phyloP scores from a whole-genome alignment of 2,113 vertebrate genomes.

The Dissostichus mawsoni region DNA sequence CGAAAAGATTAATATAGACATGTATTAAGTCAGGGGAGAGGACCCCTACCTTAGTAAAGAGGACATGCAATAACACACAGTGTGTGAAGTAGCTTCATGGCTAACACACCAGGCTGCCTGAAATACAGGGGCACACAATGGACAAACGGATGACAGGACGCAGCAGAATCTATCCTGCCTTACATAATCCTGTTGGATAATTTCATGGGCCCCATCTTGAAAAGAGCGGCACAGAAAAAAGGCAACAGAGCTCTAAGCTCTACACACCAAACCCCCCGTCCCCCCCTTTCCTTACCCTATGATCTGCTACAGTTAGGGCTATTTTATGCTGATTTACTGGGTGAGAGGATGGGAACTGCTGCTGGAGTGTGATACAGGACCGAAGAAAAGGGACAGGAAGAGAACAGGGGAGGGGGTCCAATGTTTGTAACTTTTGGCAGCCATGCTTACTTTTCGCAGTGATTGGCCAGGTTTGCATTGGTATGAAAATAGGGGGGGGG shows the following conservation, averaged over 20 bases:
- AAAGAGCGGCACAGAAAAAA: constrained; percentile 73
- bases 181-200: constrained; percentile 84
- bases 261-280: constrained; percentile 47
- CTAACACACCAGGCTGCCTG: constrained; percentile 39
- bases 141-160: constrained; percentile 62
- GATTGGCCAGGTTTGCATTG: neutral
- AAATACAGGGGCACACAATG: constrained; percentile 32
- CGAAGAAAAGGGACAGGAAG: constrained; percentile 16
- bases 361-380: constrained; percentile 42
- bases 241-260: constrained; percentile 58
- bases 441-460: neutral
- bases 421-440: constrained; percentile 7
- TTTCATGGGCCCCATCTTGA: constrained; percentile 81
- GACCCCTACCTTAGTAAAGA: neutral
- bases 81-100: constrained; percentile 34
- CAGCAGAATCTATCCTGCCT: constrained; percentile 74
- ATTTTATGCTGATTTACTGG: constrained; percentile 90
- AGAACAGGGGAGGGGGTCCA: neutral
- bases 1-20: neutral
- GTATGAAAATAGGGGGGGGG: neutral
- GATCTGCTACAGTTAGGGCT: constrained; percentile 82
- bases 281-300: constrained; percentile 45
- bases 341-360: constrained; percentile 84
- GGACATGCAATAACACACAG: constrained; percentile 11
- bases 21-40: constrained; percentile 7